These are phyloP conservation scores for Meteorus colon DNA, from an alignment of 2,888 invertebrate genomes.

Conservation along the genomic window DNA sequence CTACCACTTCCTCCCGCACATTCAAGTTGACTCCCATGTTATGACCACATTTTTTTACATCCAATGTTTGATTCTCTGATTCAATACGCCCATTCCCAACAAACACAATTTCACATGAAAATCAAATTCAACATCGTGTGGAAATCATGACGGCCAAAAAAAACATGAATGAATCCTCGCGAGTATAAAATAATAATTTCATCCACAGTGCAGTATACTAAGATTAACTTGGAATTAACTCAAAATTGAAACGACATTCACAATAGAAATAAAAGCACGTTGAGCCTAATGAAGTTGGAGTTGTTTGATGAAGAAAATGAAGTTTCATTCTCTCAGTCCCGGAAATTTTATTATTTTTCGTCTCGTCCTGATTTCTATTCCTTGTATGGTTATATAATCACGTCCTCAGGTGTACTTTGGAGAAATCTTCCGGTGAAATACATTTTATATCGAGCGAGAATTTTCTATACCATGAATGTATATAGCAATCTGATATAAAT, in stretches of 20 bases:
- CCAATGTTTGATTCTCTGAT: constrained; percentile 14
- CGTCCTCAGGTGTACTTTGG: constrained; percentile 34
- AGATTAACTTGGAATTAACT: not conserved
- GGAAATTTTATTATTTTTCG: not conserved
- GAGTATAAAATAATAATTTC: constrained; percentile 26
- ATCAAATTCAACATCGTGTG: constrained; percentile 10
- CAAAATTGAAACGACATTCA: no score
- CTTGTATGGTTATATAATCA: not conserved
- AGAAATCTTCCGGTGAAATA: constrained; percentile 49
- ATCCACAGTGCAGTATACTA: not conserved
- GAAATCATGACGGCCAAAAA: not conserved
- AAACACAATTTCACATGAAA: not conserved
- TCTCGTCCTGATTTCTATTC: not conserved
- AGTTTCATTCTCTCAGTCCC: constrained; percentile 42
- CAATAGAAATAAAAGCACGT: not conserved
- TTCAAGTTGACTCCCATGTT: constrained; percentile 13
- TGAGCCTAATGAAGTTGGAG: constrained; percentile 27
- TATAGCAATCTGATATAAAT: not conserved
- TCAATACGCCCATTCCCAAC: constrained; percentile 16
- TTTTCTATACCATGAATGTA: not conserved
- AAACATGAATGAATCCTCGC: not conserved
- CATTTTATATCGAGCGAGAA: constrained; percentile 1
- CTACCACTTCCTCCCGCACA: not conserved
- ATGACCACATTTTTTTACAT: constrained; percentile 1
- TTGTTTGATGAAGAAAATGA: constrained; percentile 55